phyloP scores from a whole-genome alignment of 2,113 vertebrate genomes.

The Pyrgilauda ruficollis region DNA sequence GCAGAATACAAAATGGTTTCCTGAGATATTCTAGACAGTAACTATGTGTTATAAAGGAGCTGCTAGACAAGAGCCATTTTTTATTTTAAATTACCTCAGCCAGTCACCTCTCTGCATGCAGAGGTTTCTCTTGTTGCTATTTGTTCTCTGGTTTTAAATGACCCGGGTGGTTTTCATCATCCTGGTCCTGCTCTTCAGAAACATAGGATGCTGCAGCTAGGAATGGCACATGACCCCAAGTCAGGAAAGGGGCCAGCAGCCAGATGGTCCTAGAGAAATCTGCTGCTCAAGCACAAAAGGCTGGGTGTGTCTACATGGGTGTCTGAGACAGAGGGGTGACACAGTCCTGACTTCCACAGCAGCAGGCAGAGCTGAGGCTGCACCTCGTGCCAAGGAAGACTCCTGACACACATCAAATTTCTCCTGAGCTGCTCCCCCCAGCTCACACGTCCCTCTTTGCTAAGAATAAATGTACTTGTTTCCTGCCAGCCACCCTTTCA shows the following conservation, averaged over 20 bases:
- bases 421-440: neutral
- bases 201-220: neutral
- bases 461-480: neutral
- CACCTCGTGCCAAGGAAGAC: rapidly evolving
- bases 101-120: slow-evolving; percentile 31
- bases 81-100: slow-evolving; percentile 58
- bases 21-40: slow-evolving; percentile 53
- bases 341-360: neutral
- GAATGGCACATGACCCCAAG: neutral
- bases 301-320: rapidly evolving
- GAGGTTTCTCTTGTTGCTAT: neutral
- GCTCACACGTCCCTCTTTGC: neutral
- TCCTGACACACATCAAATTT: neutral
- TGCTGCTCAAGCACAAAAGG: neutral
- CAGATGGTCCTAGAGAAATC: neutral
- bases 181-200: neutral
- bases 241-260: neutral
- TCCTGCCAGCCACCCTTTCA: neutral
- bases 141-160: neutral
- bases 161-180: neutral
- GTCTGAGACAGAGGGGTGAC: neutral
- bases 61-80: slow-evolving; percentile 54
- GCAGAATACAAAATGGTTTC: slow-evolving; percentile 55
- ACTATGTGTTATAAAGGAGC: slow-evolving; percentile 35
- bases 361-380: neutral